phyloP scores from a whole-genome alignment of 2,113 vertebrate genomes.

The Empidonax traillii region DNA sequence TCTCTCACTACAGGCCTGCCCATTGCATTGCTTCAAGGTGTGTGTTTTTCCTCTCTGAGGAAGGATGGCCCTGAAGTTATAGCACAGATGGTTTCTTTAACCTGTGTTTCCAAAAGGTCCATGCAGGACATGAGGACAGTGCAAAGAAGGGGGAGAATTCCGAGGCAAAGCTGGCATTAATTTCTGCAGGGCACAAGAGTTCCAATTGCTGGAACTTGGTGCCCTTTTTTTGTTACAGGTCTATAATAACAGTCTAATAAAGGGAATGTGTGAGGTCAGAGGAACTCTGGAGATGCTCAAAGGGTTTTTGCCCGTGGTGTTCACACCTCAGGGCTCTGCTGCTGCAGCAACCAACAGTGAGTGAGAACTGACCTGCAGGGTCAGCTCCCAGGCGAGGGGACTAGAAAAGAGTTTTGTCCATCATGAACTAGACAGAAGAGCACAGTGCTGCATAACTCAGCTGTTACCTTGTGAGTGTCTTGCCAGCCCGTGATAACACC shows the following conservation, averaged over 20 bases:
- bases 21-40: neutral
- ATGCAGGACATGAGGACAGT: neutral
- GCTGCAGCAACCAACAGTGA: neutral
- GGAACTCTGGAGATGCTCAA: neutral
- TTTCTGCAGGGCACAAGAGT: neutral
- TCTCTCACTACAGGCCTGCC: neutral
- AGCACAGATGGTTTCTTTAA: neutral
- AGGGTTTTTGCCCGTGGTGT: neutral
- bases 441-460: neutral
- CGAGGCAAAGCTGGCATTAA: neutral
- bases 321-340: neutral
- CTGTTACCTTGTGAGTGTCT: neutral
- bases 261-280: neutral
- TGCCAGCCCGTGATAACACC: neutral
- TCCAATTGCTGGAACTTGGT: neutral
- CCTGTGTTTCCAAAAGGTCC: neutral
- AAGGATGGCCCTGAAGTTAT: neutral
- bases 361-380: neutral
- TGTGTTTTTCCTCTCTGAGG: neutral
- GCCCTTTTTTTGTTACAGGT: neutral
- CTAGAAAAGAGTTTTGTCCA: neutral
- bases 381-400: neutral
- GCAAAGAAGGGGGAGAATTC: neutral
- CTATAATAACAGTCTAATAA: neutral
- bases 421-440: neutral